Percentiles rank a stretch among this genome's conserved stretches.
Conservation (phyloP, 2,113 vertebrate species). For the Thunnus thynnus region DNA sequence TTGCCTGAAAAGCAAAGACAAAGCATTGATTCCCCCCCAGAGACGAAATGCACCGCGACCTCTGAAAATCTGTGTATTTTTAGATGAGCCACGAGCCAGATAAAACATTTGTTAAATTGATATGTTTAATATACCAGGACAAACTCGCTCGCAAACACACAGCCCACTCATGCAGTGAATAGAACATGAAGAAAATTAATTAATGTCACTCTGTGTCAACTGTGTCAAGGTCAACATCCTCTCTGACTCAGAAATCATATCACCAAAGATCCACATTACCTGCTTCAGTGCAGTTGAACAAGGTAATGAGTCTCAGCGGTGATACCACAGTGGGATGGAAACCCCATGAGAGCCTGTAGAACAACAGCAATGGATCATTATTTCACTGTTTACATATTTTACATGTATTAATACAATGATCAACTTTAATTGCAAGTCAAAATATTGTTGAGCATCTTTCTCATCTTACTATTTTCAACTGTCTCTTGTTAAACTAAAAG, state of each 20-base stretch:
- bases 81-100: slow-evolving; percentile 43
- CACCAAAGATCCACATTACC: slow-evolving; percentile 39
- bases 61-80: slow-evolving; percentile 40
- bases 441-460: neutral
- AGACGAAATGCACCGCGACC: slow-evolving; percentile 7
- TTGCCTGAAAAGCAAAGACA: slow-evolving; percentile 26
- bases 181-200: slow-evolving; percentile 28
- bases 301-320: slow-evolving; percentile 52
- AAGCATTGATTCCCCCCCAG: neutral
- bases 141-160: neutral
- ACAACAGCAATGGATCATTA: slow-evolving; percentile 5
- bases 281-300: slow-evolving; percentile 50
- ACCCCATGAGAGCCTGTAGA: slow-evolving; percentile 25
- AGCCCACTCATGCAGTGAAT: slow-evolving; percentile 21
- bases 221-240: slow-evolving; percentile 48
- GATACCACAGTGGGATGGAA: slow-evolving; percentile 37
- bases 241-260: slow-evolving; percentile 42
- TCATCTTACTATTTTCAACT: neutral
- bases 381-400: neutral
- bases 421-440: neutral
- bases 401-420: neutral
- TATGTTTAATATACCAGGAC: slow-evolving; percentile 14
- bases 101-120: slow-evolving; percentile 48
- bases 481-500: neutral
- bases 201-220: slow-evolving; percentile 16